These are phyloP conservation scores for Heliocidaris erythrogramma DNA, from an alignment of 35 echinoderm and acorn worm genomes.

Conservation along the genomic window DNA sequence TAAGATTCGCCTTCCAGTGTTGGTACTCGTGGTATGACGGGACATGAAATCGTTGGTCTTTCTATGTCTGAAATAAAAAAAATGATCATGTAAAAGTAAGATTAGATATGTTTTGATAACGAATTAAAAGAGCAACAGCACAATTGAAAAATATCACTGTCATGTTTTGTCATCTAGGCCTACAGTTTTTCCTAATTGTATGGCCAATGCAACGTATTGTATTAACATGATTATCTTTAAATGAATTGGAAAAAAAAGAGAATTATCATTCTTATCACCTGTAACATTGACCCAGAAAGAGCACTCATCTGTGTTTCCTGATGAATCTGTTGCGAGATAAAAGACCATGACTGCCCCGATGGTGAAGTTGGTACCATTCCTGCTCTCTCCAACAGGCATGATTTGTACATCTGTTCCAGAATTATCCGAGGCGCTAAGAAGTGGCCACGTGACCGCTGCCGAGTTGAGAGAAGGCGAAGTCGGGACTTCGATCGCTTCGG, in stretches of 20 bases:
- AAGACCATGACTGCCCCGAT: neutral
- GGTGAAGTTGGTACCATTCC: neutral
- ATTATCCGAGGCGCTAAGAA: neutral
- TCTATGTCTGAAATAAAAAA: neutral
- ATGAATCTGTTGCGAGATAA: neutral
- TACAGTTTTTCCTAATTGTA: too few relatives aligned
- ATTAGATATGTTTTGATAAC: neutral
- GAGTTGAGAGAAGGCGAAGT: neutral
- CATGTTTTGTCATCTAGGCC: too few relatives aligned
- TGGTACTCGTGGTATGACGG: neutral
- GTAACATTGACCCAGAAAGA: neutral
- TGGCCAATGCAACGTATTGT: too few relatives aligned
- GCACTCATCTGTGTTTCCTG: neutral
- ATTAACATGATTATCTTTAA: too few relatives aligned
- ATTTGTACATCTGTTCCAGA: neutral
- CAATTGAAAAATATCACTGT: too few relatives aligned
- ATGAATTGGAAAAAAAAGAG: neutral
- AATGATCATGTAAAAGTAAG: too few relatives aligned
- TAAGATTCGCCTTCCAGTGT: neutral
- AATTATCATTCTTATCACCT: neutral
- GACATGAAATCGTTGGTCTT: neutral
- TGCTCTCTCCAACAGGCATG: neutral
- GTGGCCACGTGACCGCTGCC: neutral
- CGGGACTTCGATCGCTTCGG: neutral
- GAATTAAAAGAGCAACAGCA: too few relatives aligned